Percentiles rank a stretch among this genome's conserved stretches.
Conservation (phyloP, 2,113 vertebrate genomes). For the Nothoprocta pentlandii region DNA sequence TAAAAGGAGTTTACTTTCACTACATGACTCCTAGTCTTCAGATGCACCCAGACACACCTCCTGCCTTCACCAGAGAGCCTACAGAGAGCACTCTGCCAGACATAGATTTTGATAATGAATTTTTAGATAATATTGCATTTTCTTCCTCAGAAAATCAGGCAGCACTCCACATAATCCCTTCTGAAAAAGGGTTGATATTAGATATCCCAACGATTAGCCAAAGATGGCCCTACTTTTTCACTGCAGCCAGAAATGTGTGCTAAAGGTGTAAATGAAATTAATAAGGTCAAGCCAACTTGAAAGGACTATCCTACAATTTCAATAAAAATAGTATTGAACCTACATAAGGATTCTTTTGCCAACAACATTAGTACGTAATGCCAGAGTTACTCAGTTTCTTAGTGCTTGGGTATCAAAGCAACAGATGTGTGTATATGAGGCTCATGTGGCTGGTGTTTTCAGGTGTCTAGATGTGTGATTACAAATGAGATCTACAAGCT, state of each 20-base stretch:
- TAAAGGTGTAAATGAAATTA: neutral
- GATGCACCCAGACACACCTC: neutral
- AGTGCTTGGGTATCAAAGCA: neutral
- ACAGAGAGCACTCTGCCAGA: neutral
- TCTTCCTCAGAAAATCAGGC: constrained; percentile 15
- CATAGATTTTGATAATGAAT: neutral
- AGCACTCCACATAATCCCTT: neutral
- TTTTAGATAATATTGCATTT: neutral
- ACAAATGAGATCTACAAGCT: neutral
- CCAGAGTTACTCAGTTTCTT: neutral
- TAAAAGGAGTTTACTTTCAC: constrained; percentile 35
- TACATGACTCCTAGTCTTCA: neutral
- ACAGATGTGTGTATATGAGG: neutral
- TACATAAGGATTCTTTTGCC: neutral
- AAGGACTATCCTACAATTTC: neutral
- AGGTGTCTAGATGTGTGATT: neutral
- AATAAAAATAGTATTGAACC: neutral
- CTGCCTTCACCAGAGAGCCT: constrained; percentile 4
- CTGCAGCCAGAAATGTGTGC: neutral
- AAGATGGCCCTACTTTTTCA: neutral
- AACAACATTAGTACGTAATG: neutral
- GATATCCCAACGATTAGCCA: neutral
- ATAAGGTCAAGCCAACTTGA: neutral
- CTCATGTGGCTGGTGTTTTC: constrained; percentile 1
- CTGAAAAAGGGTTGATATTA: neutral